These are phyloP conservation scores for Helicoverpa assulta DNA, from an alignment of 2,888 invertebrate genomes.

Conservation along the genomic window DNA sequence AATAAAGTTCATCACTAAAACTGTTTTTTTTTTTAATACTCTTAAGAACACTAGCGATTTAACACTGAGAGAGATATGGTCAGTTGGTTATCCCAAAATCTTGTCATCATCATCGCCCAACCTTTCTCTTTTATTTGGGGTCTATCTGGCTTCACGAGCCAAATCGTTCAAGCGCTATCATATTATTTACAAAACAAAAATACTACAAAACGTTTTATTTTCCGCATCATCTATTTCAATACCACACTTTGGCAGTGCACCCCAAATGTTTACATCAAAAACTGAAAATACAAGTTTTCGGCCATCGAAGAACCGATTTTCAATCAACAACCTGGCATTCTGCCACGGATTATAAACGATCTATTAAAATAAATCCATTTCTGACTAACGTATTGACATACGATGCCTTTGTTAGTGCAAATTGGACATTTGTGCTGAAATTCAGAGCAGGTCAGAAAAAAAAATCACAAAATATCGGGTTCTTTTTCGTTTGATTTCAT, in stretches of 20 bases:
- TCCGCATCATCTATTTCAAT: conserved; percentile 9
- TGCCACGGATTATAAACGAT: conserved; percentile 63
- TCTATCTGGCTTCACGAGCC: background rate
- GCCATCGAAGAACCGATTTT: conserved; percentile 52
- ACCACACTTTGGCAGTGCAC: conserved; percentile 40
- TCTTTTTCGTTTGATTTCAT: too few species aligned
- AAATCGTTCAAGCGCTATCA: too few species aligned
- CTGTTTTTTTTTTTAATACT: too few species aligned
- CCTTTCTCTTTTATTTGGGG: too few species aligned
- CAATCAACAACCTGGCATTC: conserved; percentile 67
- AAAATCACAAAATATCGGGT: background rate
- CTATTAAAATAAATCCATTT: conserved; percentile 68
- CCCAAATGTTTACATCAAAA: conserved; percentile 40
- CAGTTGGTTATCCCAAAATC: too few species aligned
- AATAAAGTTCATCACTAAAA: too few species aligned
- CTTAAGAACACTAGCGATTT: too few species aligned
- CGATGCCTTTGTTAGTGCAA: conserved; percentile 38
- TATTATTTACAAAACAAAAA: background rate
- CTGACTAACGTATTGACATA: conserved; percentile 57
- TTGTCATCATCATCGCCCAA: too few species aligned
- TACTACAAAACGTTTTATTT: conserved; percentile 4
- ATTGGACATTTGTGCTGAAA: conserved; percentile 19
- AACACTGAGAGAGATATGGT: too few species aligned
- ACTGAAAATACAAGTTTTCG: conserved; percentile 44
- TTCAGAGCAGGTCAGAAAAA: background rate